These are phyloP conservation scores for Huso huso DNA, from an alignment of 2,797 vertebrate species.

Conservation along the genomic window DNA sequence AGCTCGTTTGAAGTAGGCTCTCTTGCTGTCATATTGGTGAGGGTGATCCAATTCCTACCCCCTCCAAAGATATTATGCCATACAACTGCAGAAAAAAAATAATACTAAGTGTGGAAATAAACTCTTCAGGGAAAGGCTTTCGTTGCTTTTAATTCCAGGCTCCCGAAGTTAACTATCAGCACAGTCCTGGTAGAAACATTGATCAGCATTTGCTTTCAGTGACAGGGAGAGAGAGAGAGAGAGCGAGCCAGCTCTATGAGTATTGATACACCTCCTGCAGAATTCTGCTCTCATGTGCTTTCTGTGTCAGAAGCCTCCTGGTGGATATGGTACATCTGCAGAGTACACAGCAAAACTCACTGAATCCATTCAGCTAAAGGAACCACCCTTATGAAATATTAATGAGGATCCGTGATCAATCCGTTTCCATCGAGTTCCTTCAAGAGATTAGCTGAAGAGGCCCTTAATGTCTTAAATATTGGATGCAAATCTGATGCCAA, in stretches of 20 bases:
- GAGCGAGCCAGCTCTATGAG: slow-evolving; percentile 29
- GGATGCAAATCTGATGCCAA: slow-evolving; percentile 18
- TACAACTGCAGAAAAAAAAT: slow-evolving; percentile 27
- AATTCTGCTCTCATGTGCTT: slow-evolving; percentile 37
- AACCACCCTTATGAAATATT: slow-evolving; percentile 77
- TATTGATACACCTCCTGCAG: slow-evolving; percentile 36
- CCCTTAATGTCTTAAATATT: slow-evolving; percentile 19
- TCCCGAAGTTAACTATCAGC: slow-evolving; percentile 27
- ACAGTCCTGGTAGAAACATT: slow-evolving; percentile 21
- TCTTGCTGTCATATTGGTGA: slow-evolving; percentile 68
- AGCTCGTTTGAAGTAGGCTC: slow-evolving; percentile 68
- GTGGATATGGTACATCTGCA: slow-evolving; percentile 48
- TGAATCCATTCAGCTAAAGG: slow-evolving; percentile 66
- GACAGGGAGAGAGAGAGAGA: slow-evolving; percentile 3
- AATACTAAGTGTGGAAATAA: slow-evolving; percentile 25
- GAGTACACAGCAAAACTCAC: slow-evolving; percentile 51
- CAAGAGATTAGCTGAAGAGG: slow-evolving; percentile 38
- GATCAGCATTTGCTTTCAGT: slow-evolving; percentile 35
- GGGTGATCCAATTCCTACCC: slow-evolving; percentile 15
- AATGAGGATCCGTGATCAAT: slow-evolving; percentile 52
- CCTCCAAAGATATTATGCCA: slow-evolving; percentile 25
- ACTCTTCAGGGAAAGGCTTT: slow-evolving; percentile 17
- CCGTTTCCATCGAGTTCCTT: slow-evolving; percentile 32
- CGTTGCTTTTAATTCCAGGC: neutral
- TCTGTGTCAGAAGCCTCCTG: slow-evolving; percentile 53